Evolutionary conservation across 2,888 invertebrate species (phyloP).

Genomic region (Coelinius sp.): DNA sequence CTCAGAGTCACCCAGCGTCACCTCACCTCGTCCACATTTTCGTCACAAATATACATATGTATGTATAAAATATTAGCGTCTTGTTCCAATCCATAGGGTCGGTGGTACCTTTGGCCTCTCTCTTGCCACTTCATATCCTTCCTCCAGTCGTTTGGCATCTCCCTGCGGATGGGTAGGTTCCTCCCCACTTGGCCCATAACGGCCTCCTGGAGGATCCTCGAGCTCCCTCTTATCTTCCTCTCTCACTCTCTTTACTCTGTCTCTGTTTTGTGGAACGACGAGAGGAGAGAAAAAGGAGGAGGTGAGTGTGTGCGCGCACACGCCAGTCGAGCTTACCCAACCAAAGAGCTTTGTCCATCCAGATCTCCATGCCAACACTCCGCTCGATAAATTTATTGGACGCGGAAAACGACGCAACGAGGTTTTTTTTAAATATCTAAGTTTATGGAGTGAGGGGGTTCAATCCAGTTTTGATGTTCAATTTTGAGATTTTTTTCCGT

Average conservation of each 20-base stretch:
- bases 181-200: conserved; percentile 68
- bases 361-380: conserved; percentile 70
- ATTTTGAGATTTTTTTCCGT: background rate
- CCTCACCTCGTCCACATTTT: conserved; percentile 40
- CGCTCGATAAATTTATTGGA: conserved; percentile 71
- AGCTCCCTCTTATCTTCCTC: conserved; percentile 68
- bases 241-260: conserved; percentile 24
- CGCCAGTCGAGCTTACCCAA: conserved; percentile 58
- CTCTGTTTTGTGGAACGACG: background rate
- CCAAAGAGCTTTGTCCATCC: conserved; percentile 66
- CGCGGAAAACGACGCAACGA: conserved; percentile 62
- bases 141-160: conserved; percentile 38
- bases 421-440: conserved; percentile 16
- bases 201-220: conserved; percentile 69
- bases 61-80: conserved; percentile 40
- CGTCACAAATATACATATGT: conserved; percentile 17
- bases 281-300: conserved; percentile 23
- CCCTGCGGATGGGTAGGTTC: conserved; percentile 42
- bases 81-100: conserved; percentile 33
- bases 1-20: conserved; percentile 42
- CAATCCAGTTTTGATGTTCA: no score
- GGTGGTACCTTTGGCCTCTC: conserved; percentile 45
- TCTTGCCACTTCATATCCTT: conserved; percentile 45
- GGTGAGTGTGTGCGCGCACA: conserved; percentile 15
- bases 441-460: no score